Conservation (phyloP, 1,140 invertebrate species). For the Drosophila serrata region DNA sequence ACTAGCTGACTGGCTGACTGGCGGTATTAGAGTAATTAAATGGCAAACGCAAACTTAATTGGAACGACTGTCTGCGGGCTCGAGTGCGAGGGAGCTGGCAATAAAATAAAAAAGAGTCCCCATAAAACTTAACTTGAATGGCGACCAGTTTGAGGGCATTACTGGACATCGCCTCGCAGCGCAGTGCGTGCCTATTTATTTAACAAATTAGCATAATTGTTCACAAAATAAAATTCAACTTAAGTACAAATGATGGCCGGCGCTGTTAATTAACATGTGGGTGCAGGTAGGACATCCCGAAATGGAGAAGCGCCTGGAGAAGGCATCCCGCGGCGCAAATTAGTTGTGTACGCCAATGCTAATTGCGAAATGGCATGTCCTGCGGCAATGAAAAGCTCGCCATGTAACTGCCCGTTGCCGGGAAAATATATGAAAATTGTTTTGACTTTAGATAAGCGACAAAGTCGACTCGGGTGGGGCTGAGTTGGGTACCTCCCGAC, state of each 20-base stretch:
- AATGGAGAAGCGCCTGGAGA: slow-evolving; percentile 11
- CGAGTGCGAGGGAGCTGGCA: slow-evolving; percentile 54
- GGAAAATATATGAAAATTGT: slow-evolving; percentile 83
- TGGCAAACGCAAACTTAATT: slow-evolving; percentile 79
- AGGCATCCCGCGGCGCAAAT: slow-evolving; percentile 79
- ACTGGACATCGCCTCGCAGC: slow-evolving; percentile 18
- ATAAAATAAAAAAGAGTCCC: slow-evolving; percentile 77
- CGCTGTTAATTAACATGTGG: slow-evolving; percentile 82
- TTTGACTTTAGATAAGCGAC: slow-evolving; percentile 85
- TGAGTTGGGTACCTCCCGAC: not conserved
- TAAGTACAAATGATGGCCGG: slow-evolving; percentile 81
- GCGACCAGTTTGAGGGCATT: slow-evolving; percentile 65
- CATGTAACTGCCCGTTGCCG: slow-evolving; percentile 35
- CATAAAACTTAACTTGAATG: slow-evolving; percentile 83
- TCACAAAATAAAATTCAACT: slow-evolving; percentile 85
- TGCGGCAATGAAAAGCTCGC: slow-evolving; percentile 69
- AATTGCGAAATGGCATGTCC: slow-evolving; percentile 80
- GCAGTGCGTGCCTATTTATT: slow-evolving; percentile 77
- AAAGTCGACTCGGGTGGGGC: slow-evolving; percentile 44
- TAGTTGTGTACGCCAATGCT: slow-evolving; percentile 84
- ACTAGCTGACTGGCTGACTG: slow-evolving; percentile 18
- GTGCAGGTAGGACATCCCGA: slow-evolving; percentile 47
- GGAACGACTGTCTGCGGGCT: slow-evolving; percentile 40
- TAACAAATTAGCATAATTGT: slow-evolving; percentile 85
- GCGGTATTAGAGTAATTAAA: slow-evolving; percentile 82